Conservation (phyloP, 2,888 invertebrate species). For the Apamea monoglypha region DNA sequence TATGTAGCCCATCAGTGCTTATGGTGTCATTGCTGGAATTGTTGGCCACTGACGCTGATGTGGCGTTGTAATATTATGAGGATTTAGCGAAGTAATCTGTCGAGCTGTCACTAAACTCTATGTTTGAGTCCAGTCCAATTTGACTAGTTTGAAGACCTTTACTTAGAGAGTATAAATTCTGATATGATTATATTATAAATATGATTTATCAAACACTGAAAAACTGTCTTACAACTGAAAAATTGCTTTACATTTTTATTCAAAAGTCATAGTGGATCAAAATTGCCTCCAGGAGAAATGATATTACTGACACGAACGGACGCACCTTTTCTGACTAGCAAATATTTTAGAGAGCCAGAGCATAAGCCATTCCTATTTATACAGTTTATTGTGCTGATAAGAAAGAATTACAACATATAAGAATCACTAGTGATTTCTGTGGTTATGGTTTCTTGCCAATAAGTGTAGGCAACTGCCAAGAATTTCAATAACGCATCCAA, state of each 20-base stretch:
- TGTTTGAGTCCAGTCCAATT: neutral
- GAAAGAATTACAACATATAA: neutral
- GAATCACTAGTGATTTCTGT: neutral
- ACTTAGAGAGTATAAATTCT: neutral
- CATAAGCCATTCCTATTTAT: neutral
- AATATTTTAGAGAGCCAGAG: neutral
- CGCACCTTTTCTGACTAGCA: neutral
- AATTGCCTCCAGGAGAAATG: neutral
- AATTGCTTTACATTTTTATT: neutral
- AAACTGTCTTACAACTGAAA: neutral
- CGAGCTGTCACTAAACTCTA: neutral
- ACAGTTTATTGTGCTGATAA: neutral
- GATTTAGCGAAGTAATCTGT: neutral
- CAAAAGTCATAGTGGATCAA: neutral
- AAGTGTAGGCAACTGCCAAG: neutral
- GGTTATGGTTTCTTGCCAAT: neutral
- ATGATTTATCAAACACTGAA: neutral
- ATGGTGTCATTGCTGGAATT: constrained; percentile 27
- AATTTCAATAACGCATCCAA: constrained; percentile 33
- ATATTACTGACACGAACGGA: neutral
- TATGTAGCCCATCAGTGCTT: constrained; percentile 11
- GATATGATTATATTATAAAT: too few relatives aligned
- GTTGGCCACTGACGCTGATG: neutral
- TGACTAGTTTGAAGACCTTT: too few relatives aligned
- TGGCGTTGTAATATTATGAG: neutral